Percentiles rank a stretch among this genome's conserved stretches.
These are phyloP conservation scores for Cyclina sinensis DNA, from an alignment of 1,140 invertebrate species.

Conservation along the genomic window DNA sequence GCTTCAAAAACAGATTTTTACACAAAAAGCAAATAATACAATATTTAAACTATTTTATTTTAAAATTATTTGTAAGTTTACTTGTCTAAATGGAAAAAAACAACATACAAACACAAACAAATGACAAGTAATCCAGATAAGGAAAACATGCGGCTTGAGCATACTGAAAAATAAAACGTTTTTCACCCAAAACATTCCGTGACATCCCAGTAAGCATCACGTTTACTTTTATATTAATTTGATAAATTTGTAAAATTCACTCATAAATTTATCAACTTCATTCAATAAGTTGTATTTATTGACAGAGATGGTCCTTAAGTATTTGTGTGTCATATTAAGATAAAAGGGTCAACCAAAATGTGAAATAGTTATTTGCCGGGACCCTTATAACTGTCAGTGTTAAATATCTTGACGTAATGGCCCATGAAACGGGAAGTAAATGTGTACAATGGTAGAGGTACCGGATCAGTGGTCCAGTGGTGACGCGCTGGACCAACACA, in stretches of 20 bases:
- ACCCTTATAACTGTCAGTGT: too few relatives aligned
- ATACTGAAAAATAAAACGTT: background rate
- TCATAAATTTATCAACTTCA: background rate
- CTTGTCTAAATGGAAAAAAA: background rate
- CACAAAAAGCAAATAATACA: too few relatives aligned
- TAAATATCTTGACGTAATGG: too few relatives aligned
- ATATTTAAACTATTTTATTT: too few relatives aligned
- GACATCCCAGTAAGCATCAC: background rate
- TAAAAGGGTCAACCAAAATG: background rate
- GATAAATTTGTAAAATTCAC: background rate
- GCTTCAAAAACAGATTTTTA: too few relatives aligned
- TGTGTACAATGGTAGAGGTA: too few relatives aligned
- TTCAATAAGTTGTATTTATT: background rate
- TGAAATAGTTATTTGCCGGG: too few relatives aligned
- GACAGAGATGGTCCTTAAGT: background rate
- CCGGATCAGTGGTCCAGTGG: too few relatives aligned
- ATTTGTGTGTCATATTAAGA: background rate
- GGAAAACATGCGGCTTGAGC: background rate
- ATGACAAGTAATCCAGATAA: background rate
- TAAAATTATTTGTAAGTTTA: too few relatives aligned
- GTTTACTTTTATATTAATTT: background rate
- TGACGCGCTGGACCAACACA: too few relatives aligned
- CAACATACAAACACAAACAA: background rate
- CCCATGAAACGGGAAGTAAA: too few relatives aligned
- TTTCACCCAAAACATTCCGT: background rate